Evolutionary conservation across 53 echinoderm and acorn worm species (phyloP).

Genomic region (Crossaster papposus): DNA sequence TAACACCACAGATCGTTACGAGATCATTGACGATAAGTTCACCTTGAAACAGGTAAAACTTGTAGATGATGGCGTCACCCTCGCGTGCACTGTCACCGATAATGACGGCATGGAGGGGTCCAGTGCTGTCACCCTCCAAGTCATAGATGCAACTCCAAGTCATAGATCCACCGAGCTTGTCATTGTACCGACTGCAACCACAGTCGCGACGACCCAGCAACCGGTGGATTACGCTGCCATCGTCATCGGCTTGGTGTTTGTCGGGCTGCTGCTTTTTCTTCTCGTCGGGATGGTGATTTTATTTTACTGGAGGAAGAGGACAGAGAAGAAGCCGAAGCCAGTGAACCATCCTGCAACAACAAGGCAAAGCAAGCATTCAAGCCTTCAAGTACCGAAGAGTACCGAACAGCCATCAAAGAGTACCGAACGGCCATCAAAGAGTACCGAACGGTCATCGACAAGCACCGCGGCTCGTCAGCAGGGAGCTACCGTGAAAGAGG

Average conservation of each 20-base stretch:
- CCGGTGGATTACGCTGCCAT: conserved; percentile 16
- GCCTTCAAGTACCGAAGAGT: neutral
- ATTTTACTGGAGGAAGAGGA: neutral
- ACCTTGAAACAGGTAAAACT: neutral
- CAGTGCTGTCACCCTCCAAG: neutral
- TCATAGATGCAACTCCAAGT: conserved; percentile 4
- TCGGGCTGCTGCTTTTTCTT: neutral
- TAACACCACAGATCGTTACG: conserved; percentile 36
- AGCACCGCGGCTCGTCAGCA: neutral
- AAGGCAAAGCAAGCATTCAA: neutral
- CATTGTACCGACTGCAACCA: neutral
- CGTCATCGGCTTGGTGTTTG: conserved; percentile 36
- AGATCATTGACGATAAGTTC: neutral
- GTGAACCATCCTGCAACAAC: neutral
- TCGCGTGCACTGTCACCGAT: neutral
- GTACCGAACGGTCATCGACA: neutral
- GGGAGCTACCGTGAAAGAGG: neutral
- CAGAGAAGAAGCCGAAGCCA: neutral
- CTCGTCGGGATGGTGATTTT: neutral
- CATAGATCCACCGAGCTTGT: neutral
- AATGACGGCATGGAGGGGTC: conserved; percentile 29
- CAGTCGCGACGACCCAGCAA: neutral
- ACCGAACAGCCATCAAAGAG: neutral
- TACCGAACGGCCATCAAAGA: neutral
- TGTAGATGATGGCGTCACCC: neutral